Base-by-base conservation (phyloP, 1,140 invertebrate species). In the Cyclargus thomasi region DNA sequence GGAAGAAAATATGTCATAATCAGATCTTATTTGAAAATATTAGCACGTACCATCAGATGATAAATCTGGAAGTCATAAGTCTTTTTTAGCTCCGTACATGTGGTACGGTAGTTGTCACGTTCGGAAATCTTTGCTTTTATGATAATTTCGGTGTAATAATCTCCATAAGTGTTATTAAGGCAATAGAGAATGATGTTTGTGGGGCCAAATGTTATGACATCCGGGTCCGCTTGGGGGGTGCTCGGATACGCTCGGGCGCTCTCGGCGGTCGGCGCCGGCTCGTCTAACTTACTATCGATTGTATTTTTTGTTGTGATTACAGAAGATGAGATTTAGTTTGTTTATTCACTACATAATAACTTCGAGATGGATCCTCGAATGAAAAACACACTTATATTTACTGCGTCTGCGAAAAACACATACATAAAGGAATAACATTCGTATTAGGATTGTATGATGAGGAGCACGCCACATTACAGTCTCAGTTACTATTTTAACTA, bases 301-400 rank as follows among this genome's bases (percentile, higher is more conserved):
- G 55, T 59, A 18, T 59, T 59, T 59, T 59, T 59, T 59, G 55
- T 59, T 20, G 17, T 11, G 55, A 59, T 59, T 59, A 59, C 18
- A 29, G 39, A 8, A 59, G 55, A 55, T 55, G 53, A 55, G 53
- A 59, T 11, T 59, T 21, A 47, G 39, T 47, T 47, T 47, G 11
- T 47, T 47, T 39, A 39, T 39, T 47, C 39, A 47, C 39, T 47
- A 47, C 10, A 47, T 47, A 47, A 47, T 47, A 47, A 0, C 39
- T 14, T 11, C 39, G 39, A 47, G 39, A 47, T 16, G 39, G 14
- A 47, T 4, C 10, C 0, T 8, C 1, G 39, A 47, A 47, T 47
- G 39, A 47, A 47, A 47, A 47, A 47, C 14, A 47, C 14, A 35
- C n/a, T n/a, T n/a, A 35, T 35, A 35, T 35, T 35, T 35, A n/a